Percentiles rank a stretch among this genome's conserved stretches.
Conservation (phyloP, 2,797 vertebrate species). For the Choloepus didactylus region DNA sequence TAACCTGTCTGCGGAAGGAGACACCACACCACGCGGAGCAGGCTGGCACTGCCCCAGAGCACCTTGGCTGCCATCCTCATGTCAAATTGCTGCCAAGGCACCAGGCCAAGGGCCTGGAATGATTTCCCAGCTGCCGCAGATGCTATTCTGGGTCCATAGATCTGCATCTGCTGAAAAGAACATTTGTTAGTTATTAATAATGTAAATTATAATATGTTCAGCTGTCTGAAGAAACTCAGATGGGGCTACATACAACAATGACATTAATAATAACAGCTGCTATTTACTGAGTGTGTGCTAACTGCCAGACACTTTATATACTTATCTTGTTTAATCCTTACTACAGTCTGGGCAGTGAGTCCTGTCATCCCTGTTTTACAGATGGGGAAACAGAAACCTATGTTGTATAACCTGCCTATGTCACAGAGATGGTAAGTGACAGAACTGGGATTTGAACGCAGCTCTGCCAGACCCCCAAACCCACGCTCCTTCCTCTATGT, state of each 20-base stretch:
- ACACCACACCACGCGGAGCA: slow-evolving; percentile 87
- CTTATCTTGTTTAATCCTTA: neutral
- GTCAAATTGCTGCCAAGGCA: neutral
- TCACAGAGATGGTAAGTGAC: neutral
- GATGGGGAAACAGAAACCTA: neutral
- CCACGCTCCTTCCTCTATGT: neutral
- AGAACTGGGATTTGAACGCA: neutral
- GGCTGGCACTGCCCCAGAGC: slow-evolving; percentile 81
- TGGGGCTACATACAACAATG: neutral
- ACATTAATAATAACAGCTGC: neutral
- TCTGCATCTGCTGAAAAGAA: slow-evolving; percentile 28
- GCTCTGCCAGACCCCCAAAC: neutral
- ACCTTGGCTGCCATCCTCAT: slow-evolving; percentile 66
- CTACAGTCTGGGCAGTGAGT: neutral
- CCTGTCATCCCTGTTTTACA: neutral
- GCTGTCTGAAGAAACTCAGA: neutral
- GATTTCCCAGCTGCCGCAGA: neutral
- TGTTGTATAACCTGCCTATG: neutral
- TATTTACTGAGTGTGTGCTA: neutral
- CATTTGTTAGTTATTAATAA: slow-evolving; percentile 16
- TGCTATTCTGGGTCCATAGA: neutral
- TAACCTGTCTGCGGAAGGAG: slow-evolving; percentile 89
- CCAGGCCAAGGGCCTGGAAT: neutral
- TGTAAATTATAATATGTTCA: neutral
- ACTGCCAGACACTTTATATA: neutral